Evolutionary conservation across 1,140 invertebrate genomes (phyloP).

Genomic region (Drosophila quadrilineata): DNA sequence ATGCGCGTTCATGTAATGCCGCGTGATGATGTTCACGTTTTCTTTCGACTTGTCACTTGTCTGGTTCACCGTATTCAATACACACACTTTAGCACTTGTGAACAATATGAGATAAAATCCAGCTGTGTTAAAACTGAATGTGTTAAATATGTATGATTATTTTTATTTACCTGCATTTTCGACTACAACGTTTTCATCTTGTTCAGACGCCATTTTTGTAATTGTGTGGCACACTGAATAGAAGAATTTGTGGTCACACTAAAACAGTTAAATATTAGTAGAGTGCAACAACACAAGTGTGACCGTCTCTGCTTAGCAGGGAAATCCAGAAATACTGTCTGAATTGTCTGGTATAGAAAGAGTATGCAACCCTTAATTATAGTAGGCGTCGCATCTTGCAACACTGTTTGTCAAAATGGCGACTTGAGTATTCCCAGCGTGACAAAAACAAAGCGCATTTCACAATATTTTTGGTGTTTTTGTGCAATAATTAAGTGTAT

Average conservation of each 20-base stretch:
- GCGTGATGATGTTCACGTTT: constrained; percentile 53
- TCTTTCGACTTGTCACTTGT: background rate
- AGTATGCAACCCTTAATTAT: constrained; percentile 6
- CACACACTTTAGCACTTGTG: background rate
- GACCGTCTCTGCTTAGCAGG: background rate
- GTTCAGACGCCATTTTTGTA: constrained; percentile 75
- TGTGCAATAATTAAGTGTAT: constrained; percentile 67
- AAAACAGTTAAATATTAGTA: constrained; percentile 25
- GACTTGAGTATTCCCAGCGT: constrained; percentile 71
- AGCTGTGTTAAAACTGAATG: background rate
- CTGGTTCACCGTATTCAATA: background rate
- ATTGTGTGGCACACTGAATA: constrained; percentile 21
- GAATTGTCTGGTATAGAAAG: background rate
- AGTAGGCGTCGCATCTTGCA: constrained; percentile 49
- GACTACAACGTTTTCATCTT: constrained; percentile 62
- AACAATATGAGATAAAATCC: constrained; percentile 2
- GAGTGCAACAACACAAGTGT: too few species aligned
- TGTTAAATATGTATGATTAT: background rate
- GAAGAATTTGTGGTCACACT: constrained; percentile 36
- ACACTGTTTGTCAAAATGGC: constrained; percentile 69
- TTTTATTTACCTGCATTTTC: constrained; percentile 65
- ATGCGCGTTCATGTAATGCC: constrained; percentile 24
- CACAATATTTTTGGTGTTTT: constrained; percentile 60
- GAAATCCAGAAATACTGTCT: background rate
- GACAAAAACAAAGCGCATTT: constrained; percentile 79